A percentile compares a stretch with the other conserved stretches of the same genome.
Conservation (phyloP, 35 echinoderm and acorn worm genomes). For the Heliocidaris erythrogramma region DNA sequence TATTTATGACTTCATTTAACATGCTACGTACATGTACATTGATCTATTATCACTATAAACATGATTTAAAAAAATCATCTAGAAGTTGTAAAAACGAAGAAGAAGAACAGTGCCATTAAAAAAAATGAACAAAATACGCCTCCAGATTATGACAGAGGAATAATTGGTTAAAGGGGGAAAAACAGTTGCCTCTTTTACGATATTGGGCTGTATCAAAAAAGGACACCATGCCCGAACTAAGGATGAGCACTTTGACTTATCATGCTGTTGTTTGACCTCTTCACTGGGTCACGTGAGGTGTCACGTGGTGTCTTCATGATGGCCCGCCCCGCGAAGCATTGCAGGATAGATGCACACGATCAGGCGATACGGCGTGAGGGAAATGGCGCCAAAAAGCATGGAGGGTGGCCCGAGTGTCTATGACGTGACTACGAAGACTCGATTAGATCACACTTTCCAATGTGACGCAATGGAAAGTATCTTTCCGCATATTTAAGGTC, state of each 20-base stretch:
- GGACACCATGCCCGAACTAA: too few species aligned
- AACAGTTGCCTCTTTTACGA: too few species aligned
- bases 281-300: background rate
- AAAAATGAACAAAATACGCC: too few species aligned
- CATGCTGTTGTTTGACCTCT: background rate
- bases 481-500: background rate
- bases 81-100: too few species aligned
- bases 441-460: constrained; percentile 10
- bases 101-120: too few species aligned
- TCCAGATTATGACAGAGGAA: too few species aligned
- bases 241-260: background rate
- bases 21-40: too few species aligned
- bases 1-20: too few species aligned
- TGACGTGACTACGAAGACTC: background rate
- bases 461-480: background rate
- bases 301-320: background rate
- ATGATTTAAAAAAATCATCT: too few species aligned
- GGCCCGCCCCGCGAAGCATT: background rate
- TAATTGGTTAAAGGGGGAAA: too few species aligned
- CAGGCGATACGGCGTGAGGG: background rate
- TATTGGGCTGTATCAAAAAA: too few species aligned
- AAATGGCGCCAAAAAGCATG: background rate
- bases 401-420: background rate
- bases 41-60: too few species aligned
- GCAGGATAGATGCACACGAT: background rate